These are phyloP conservation scores for Gryllus longicercus DNA, from an alignment of 2,888 invertebrate species.

Conservation along the genomic window DNA sequence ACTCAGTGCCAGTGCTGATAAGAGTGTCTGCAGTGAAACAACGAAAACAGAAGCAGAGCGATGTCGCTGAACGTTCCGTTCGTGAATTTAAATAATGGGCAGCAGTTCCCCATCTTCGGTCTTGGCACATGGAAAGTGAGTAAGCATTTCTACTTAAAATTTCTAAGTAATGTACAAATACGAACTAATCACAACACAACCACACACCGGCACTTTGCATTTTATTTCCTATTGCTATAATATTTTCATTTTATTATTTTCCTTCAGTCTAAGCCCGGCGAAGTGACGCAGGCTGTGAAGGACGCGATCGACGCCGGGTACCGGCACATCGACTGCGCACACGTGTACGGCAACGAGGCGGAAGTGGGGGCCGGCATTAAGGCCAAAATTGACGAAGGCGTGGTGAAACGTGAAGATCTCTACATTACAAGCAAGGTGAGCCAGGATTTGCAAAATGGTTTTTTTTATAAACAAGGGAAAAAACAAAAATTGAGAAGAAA, in stretches of 20 bases:
- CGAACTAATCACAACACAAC: no score
- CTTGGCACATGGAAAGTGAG: constrained; percentile 55
- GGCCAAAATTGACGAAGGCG: constrained; percentile 61
- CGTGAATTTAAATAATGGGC: constrained; percentile 50
- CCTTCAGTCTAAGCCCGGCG: constrained; percentile 61
- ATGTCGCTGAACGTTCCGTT: constrained; percentile 40
- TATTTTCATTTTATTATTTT: constrained; percentile 27
- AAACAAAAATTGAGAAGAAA: no score
- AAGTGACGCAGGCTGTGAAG: constrained; percentile 62
- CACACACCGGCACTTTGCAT: no score
- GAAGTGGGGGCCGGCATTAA: constrained; percentile 65
- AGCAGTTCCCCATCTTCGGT: constrained; percentile 51
- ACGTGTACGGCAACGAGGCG: constrained; percentile 65
- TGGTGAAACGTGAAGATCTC: constrained; percentile 65
- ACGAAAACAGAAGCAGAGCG: not conserved
- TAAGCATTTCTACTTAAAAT: constrained; percentile 20
- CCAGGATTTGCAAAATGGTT: no score
- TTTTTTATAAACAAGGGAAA: not conserved
- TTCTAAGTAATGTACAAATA: not conserved
- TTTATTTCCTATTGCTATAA: no score
- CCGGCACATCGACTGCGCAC: constrained; percentile 71
- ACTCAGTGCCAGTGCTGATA: no score
- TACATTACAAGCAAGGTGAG: constrained; percentile 63
- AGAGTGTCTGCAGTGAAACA: no score
- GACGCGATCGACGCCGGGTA: constrained; percentile 75